Evolutionary conservation across 2,888 invertebrate species (phyloP).

Genomic region (Acanthosepion lycidas): DNA sequence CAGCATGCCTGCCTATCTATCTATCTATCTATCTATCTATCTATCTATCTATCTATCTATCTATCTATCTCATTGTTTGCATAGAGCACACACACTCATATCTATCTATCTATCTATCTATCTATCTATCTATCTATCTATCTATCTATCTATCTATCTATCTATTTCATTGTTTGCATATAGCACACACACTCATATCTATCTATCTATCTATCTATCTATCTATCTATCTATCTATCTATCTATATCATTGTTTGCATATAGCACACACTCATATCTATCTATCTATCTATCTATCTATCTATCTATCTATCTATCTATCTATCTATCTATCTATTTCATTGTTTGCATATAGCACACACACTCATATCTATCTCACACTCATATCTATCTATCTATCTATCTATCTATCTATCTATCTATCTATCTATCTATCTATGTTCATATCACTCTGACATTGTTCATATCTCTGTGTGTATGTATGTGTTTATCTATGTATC

Average conservation of each 20-base stretch:
- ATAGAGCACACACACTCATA: neutral
- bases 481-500: no score
- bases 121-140: neutral
- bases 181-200: neutral
- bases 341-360: no score
- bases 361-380: neutral
- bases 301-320: neutral
- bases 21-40: neutral
- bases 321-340: neutral
- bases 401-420: neutral
- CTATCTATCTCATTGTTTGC: neutral
- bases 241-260: no score
- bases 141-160: neutral
- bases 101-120: neutral
- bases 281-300: neutral
- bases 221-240: neutral
- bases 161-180: neutral
- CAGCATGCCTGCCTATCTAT: neutral
- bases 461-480: no score
- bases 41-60: neutral
- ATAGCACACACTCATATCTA: no score
- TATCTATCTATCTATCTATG: neutral
- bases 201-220: neutral
- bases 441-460: no score
- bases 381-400: neutral